A percentile compares a stretch with the other conserved stretches of the same genome.
phyloP scores from a whole-genome alignment of 2,797 vertebrate species.

The Crypturellus tataupa region DNA sequence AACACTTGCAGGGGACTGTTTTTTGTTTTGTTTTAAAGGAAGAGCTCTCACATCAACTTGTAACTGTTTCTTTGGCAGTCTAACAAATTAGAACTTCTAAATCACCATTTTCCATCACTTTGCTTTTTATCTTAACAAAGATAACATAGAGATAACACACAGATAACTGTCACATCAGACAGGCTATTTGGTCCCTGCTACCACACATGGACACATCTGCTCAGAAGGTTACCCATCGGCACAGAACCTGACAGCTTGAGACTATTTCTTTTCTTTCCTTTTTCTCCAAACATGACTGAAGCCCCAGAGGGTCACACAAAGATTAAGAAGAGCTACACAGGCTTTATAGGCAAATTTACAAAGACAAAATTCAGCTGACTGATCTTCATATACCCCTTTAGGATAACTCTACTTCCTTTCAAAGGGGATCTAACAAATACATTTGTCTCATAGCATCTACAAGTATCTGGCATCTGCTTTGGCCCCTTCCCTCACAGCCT shows the following conservation, averaged over 20 bases:
- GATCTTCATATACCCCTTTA: neutral
- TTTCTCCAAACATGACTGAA: neutral
- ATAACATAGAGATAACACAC: too few species aligned
- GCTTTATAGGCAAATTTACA: neutral
- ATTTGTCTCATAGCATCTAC: neutral
- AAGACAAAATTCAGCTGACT: neutral
- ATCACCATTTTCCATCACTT: fast-evolving
- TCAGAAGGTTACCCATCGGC: neutral
- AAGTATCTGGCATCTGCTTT: constrained; percentile 5
- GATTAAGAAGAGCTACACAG: neutral
- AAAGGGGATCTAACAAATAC: neutral
- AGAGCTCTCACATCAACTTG: neutral
- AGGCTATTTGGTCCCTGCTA: neutral
- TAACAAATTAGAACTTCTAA: neutral
- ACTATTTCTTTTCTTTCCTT: neutral
- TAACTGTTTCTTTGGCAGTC: neutral
- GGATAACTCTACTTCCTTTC: neutral
- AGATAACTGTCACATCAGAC: neutral
- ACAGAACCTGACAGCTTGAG: neutral
- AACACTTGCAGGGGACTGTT: neutral
- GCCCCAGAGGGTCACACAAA: neutral
- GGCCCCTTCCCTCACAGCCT: neutral
- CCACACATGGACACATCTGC: neutral
- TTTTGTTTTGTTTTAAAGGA: neutral
- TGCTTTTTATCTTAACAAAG: neutral